Conservation (phyloP, 2,888 invertebrate genomes). For the Xestoiulus laeticollis region DNA sequence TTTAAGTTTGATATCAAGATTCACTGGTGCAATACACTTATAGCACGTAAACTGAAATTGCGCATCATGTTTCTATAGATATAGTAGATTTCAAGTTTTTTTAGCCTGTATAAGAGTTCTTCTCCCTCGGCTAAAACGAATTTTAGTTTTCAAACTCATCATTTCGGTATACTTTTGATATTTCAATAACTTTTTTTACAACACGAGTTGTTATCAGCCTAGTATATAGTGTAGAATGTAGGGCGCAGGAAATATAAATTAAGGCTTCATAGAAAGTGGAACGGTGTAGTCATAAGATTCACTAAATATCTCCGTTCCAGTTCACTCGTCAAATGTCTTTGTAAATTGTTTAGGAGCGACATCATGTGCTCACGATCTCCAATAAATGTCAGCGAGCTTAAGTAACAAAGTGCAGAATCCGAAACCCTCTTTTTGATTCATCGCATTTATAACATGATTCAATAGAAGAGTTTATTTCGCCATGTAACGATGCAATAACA, state of each 20-base stretch:
- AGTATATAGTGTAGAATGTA: background rate
- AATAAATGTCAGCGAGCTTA: constrained; percentile 12
- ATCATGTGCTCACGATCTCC: background rate
- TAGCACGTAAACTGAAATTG: too few species aligned
- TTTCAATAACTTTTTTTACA: background rate
- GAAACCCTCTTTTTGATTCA: constrained; percentile 29
- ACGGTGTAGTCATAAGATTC: background rate
- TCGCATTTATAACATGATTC: constrained; percentile 28
- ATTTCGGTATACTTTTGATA: background rate
- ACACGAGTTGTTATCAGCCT: background rate
- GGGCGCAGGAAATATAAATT: background rate
- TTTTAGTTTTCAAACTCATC: background rate
- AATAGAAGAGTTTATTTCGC: constrained; percentile 29
- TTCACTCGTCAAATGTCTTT: constrained; percentile 29
- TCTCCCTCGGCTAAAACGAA: background rate
- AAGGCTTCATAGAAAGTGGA: background rate
- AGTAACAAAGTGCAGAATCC: constrained; percentile 37
- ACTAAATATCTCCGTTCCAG: constrained; percentile 22
- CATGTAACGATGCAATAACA: constrained; percentile 9
- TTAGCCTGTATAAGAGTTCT: too few species aligned
- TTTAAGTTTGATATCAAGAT: too few species aligned
- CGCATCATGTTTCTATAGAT: too few species aligned
- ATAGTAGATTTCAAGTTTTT: too few species aligned
- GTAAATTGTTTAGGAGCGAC: constrained; percentile 37
- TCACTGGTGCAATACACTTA: too few species aligned